Percentiles rank a stretch among this genome's conserved stretches.
Conservation (phyloP, 1,140 invertebrate species). For the Lysiphlebus fabarum region DNA sequence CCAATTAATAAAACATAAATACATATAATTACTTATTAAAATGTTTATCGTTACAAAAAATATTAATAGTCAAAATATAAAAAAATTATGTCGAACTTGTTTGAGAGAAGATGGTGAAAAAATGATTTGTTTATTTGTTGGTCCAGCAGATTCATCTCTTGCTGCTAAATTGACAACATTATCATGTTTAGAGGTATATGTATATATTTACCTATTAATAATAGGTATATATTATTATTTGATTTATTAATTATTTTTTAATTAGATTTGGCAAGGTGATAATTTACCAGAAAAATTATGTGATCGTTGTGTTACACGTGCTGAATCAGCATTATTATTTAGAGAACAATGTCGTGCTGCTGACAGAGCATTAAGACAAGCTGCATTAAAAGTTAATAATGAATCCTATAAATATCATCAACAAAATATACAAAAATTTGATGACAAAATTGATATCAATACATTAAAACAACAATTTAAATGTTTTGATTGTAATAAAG, state of each 20-base stretch:
- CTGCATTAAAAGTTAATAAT: constrained; percentile 40
- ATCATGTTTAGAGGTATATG: constrained; percentile 46
- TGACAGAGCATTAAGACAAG: constrained; percentile 49
- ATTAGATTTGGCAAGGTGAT: constrained; percentile 51
- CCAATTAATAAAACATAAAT: too few relatives aligned
- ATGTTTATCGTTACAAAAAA: constrained; percentile 54
- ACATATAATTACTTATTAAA: too few relatives aligned
- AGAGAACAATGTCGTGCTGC: constrained; percentile 52
- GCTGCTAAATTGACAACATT: constrained; percentile 51
- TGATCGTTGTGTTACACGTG: constrained; percentile 49
- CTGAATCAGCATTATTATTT: constrained; percentile 51
- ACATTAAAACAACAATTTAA: constrained; percentile 40
- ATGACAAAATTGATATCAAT: constrained; percentile 25
- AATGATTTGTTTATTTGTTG: constrained; percentile 53
- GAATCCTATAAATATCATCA: background rate
- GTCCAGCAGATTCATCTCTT: constrained; percentile 49
- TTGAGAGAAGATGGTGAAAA: constrained; percentile 52
- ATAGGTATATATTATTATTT: constrained; percentile 9
- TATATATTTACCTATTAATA: background rate
- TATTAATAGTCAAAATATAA: constrained; percentile 53
- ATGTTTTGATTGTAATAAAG: constrained; percentile 42
- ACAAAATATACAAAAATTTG: background rate
- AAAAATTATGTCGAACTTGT: constrained; percentile 50
- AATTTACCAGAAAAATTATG: constrained; percentile 53
- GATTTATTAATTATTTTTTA: constrained; percentile 3